phyloP scores from a whole-genome alignment of 2,113 vertebrate genomes.

The Gallinago media region DNA sequence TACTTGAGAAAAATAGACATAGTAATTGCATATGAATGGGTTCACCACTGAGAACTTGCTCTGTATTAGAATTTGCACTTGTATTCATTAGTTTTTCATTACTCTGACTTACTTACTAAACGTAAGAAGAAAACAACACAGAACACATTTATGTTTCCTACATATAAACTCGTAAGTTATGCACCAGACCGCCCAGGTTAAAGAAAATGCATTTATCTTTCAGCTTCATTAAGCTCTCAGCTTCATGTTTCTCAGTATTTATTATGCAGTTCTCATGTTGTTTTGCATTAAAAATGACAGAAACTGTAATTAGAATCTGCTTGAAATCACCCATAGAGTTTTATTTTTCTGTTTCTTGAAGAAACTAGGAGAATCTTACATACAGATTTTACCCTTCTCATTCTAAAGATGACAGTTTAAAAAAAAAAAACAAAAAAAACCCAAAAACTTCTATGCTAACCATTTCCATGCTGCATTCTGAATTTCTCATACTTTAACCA shows the following conservation, averaged over 20 bases:
- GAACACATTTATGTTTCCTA: not conserved
- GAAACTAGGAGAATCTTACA: not conserved
- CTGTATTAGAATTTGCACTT: not conserved
- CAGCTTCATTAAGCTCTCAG: not conserved
- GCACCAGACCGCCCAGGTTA: not conserved
- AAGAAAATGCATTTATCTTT: not conserved
- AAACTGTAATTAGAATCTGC: not conserved
- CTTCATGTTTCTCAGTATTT: not conserved
- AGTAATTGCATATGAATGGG: not conserved
- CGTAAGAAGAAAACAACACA: not conserved
- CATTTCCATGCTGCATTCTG: not conserved
- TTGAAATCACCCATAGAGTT: not conserved
- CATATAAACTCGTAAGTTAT: not conserved
- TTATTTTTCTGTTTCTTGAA: not conserved
- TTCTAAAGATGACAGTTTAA: not conserved
- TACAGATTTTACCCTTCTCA: not conserved
- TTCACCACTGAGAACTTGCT: not conserved
- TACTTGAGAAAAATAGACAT: not conserved
- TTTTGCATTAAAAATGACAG: not conserved
- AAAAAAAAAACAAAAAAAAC: not conserved
- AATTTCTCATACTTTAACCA: not conserved
- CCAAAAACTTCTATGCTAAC: not conserved
- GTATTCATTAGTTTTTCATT: not conserved
- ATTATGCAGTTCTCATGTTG: not conserved
- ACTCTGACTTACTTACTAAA: not conserved